These are phyloP conservation scores for Scomber colias DNA, from an alignment of 2,113 vertebrate genomes.

Conservation along the genomic window DNA sequence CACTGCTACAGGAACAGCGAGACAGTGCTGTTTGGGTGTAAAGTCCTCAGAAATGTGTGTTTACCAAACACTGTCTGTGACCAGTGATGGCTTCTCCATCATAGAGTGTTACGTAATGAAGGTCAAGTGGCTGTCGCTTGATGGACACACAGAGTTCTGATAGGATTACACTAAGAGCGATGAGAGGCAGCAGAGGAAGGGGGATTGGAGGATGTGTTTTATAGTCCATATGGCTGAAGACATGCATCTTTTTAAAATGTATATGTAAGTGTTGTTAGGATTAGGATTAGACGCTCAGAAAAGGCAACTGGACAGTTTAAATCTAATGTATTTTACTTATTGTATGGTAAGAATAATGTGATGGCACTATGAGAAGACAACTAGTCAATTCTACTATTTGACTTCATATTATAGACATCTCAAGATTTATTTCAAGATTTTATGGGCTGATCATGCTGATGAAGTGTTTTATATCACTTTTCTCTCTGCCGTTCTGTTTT, in stretches of 20 bases:
- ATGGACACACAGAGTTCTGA: slow-evolving; percentile 70
- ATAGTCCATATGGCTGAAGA: slow-evolving; percentile 34
- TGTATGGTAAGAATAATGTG: neutral
- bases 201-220: slow-evolving; percentile 48
- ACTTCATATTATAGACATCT: too few relatives aligned
- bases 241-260: slow-evolving; percentile 8
- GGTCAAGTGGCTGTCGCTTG: slow-evolving; percentile 68
- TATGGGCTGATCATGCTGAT: too few relatives aligned
- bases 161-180: slow-evolving; percentile 70
- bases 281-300: neutral
- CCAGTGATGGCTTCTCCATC: slow-evolving; percentile 43
- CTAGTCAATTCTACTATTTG: too few relatives aligned
- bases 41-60: slow-evolving; percentile 33
- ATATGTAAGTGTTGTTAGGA: neutral
- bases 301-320: neutral
- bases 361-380: too few relatives aligned
- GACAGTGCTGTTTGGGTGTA: neutral
- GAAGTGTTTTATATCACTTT: too few relatives aligned
- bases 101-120: slow-evolving; percentile 70
- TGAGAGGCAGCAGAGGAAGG: slow-evolving; percentile 34
- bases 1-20: neutral
- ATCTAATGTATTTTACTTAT: neutral
- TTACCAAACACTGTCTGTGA: slow-evolving; percentile 41
- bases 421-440: too few relatives aligned
- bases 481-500: too few relatives aligned